phyloP scores from a whole-genome alignment of 1,140 invertebrate genomes.

The Neelides sp. region DNA sequence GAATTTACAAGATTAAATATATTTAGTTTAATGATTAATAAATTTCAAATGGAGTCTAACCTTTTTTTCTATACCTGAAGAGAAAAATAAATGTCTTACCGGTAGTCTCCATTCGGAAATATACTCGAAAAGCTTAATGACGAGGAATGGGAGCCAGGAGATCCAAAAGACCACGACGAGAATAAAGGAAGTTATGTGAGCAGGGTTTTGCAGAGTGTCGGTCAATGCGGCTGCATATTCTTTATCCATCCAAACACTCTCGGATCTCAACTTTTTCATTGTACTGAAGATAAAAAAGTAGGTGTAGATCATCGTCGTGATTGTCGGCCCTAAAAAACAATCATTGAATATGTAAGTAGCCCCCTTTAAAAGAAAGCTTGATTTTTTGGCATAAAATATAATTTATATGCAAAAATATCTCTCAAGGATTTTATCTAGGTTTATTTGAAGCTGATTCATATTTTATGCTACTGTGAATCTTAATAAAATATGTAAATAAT shows the following conservation, averaged over 20 bases:
- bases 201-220: conserved; percentile 80
- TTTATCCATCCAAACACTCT: conserved; percentile 76
- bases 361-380: no score
- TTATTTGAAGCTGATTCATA: no score
- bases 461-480: no score
- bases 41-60: background rate
- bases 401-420: no score
- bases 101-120: conserved; percentile 34
- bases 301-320: conserved; percentile 85
- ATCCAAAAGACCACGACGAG: conserved; percentile 78
- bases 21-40: background rate
- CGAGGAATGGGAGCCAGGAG: conserved; percentile 82
- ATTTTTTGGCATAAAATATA: no score
- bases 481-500: no score
- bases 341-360: no score
- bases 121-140: conserved; percentile 52
- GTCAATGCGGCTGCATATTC: conserved; percentile 81
- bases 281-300: conserved; percentile 85
- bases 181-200: conserved; percentile 87
- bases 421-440: no score
- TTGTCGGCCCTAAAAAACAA: conserved; percentile 52
- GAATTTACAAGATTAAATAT: background rate
- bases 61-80: background rate
- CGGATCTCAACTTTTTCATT: conserved; percentile 63
- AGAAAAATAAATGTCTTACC: conserved; percentile 12